Evolutionary conservation across 2,888 invertebrate genomes (phyloP), one percentile per base, ranked within the genome.

Genomic region (Sarcophaga variegata): DNA sequence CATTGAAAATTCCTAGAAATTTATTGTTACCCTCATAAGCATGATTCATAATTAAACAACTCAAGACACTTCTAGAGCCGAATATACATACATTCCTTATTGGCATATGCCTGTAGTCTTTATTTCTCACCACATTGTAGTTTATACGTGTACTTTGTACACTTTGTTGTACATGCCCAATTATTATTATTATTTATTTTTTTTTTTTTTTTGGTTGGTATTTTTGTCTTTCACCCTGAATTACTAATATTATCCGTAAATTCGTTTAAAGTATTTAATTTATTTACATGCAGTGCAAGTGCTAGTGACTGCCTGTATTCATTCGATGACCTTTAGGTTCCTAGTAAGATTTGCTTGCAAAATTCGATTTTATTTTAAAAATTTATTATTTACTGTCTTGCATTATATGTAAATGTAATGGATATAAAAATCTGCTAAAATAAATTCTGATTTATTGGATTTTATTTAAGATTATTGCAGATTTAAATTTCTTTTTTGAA

Each of bases 221-320:
- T 14, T 0, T 49, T 49, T 49, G 49, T 49, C 12, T 4, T 54
- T 54, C 4, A 63, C 63, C 64, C 82, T 66, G 74, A 87, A 84
- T 87, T 85, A 77, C 82, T 75, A 81, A 74, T 77, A 83, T 78
- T 54, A 54, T 54, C 17, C 54, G 54, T 54, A 54, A 54, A 54
- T 54, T 54, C 54, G 4, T 54, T 54, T 54, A 14, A 54, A 54
- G 17, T 54, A 54, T 54, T 54, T 17, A 54, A 17, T 54, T 54
- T 54, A 54, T 54, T 14, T 54, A 5, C 12, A 17, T 54, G 14
- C 14, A 54, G 4, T 54, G 54, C 54, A 14, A 17, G 17, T 54
- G 54, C 3, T 54, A 54, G 12, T 54, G 49, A 49, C 49, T 49
- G 11, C 49, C 12, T 49, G 4, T 54, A 14, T 17, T 14, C 17